Evolutionary conservation across 2,888 invertebrate genomes (phyloP).

Genomic region (Celastrina argiolus): DNA sequence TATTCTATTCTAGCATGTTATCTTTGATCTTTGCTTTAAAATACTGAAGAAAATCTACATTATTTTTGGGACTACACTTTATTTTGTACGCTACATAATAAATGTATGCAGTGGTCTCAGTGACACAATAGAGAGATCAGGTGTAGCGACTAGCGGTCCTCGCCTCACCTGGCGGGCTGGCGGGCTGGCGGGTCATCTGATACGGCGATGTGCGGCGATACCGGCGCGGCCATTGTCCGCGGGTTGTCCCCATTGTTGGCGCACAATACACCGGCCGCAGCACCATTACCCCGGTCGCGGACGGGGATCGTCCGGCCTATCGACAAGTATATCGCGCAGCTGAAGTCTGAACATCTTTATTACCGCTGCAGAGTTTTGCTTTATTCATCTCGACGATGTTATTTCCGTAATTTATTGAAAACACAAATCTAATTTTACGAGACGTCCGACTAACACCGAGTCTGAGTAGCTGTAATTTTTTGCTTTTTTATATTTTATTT

Average conservation of each 20-base stretch:
- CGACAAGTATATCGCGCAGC: background rate
- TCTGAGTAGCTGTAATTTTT: background rate
- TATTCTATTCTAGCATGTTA: background rate
- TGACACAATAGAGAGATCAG: background rate
- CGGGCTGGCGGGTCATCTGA: slow-evolving; percentile 11
- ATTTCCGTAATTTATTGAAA: background rate
- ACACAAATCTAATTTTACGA: slow-evolving; percentile 5
- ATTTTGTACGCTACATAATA: background rate
- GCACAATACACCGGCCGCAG: background rate
- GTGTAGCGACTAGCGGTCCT: background rate
- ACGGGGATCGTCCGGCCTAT: no score
- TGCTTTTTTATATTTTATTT: background rate
- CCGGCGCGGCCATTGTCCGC: background rate
- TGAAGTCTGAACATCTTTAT: background rate
- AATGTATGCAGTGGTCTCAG: background rate
- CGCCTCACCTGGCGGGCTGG: background rate
- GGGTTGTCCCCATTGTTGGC: background rate
- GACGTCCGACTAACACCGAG: background rate
- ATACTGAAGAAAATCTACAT: background rate
- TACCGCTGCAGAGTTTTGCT: background rate
- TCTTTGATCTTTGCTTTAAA: background rate
- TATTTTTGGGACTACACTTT: background rate
- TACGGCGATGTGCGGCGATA: background rate
- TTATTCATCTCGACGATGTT: slow-evolving; percentile 1
- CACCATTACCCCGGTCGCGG: background rate